A percentile compares a stretch with the other conserved stretches of the same genome.
These are phyloP conservation scores for Coregonus sp. DNA, from an alignment of 2,797 vertebrate genomes.

Conservation along the genomic window DNA sequence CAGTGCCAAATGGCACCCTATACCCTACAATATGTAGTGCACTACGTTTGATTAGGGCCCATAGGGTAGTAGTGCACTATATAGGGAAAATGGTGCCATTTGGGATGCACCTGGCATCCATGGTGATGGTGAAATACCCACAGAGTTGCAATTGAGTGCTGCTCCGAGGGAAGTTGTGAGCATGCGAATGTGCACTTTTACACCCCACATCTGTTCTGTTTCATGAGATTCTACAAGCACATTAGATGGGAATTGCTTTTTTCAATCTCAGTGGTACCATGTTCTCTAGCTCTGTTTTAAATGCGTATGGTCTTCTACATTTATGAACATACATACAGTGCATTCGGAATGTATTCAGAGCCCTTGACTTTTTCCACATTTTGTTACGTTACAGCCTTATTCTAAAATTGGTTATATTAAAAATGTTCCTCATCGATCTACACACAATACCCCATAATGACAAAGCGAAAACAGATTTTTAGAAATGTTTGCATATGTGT, in stretches of 20 bases:
- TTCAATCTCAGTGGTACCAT: constrained; percentile 12
- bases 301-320: neutral
- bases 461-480: no score
- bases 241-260: constrained; percentile 6
- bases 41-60: no score
- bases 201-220: constrained; percentile 5
- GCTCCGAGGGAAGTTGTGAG: neutral
- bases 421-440: no score
- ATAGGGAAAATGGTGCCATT: neutral
- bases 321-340: neutral
- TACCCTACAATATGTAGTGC: neutral
- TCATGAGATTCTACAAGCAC: neutral
- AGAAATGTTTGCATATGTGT: no score
- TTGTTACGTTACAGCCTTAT: no score
- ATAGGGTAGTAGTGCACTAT: neutral
- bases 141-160: constrained; percentile 15
- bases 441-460: no score
- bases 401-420: no score
- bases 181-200: constrained; percentile 4
- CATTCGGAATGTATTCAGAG: no score
- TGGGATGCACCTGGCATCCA: neutral
- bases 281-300: neutral
- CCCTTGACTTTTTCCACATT: no score
- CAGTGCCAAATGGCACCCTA: neutral
- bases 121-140: constrained; percentile 25